phyloP scores from a whole-genome alignment of 2,888 invertebrate species.

The Nezara viridula region DNA sequence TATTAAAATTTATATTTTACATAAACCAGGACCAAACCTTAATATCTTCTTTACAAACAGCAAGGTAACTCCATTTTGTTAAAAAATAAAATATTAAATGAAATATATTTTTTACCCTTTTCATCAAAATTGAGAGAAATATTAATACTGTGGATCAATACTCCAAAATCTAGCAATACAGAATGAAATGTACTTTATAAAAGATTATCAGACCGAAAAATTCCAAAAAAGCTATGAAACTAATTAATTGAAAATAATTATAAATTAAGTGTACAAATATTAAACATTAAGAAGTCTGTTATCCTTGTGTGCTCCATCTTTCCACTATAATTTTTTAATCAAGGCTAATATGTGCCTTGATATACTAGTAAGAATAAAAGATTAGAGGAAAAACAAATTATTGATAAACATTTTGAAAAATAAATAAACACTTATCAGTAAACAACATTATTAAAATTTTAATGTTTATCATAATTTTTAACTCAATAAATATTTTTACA shows the following conservation, averaged over 20 bases:
- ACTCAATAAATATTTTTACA: neutral
- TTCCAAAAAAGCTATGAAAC: neutral
- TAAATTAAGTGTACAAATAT: neutral
- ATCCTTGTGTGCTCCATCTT: neutral
- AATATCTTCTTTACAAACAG: neutral
- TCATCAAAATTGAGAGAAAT: conserved; percentile 8
- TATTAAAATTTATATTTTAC: neutral
- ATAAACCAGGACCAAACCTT: neutral
- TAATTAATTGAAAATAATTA: neutral
- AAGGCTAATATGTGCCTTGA: neutral
- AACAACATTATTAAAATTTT: neutral
- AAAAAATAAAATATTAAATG: neutral
- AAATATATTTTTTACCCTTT: neutral
- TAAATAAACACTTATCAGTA: neutral
- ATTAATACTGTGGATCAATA: conserved; percentile 2
- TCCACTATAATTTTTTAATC: neutral
- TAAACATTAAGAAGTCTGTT: neutral
- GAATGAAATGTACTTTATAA: neutral
- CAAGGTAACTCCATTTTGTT: conserved; percentile 29
- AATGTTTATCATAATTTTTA: neutral
- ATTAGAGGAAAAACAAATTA: neutral
- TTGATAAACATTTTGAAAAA: neutral
- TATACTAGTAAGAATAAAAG: neutral
- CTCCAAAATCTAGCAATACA: conserved; percentile 7
- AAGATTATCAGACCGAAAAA: neutral